Evolutionary conservation across 2,113 vertebrate species (phyloP), one percentile per base, ranked within the genome.

Genomic region (Passerina amoena): DNA sequence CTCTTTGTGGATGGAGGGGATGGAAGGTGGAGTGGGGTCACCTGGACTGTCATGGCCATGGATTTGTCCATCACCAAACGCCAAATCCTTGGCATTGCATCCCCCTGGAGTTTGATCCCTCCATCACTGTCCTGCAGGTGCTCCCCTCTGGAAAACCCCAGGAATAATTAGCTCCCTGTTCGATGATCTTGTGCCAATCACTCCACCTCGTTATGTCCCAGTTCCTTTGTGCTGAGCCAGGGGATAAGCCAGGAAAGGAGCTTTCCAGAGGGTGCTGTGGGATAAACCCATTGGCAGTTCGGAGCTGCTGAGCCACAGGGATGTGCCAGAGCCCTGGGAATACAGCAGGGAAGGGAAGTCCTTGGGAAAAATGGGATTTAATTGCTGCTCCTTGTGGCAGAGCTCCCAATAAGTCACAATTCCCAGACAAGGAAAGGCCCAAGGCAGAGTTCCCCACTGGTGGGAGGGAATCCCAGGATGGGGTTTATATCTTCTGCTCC

Each of bases 1-100:
- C 17, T 66, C 1, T 0, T 17, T 18, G 23, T 8, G 53, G 63
- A 33, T 6, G 82, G n/a, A 7, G 14, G 77, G 4, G 53, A 3
- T 9, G 22, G 82, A 28, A 88, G 23, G 21, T 54, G 73, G 37
- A 23, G 10, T 18, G 31, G 31, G 33, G 5, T 45, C 69, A 24
- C 69, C 48, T 47, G 37, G 13, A 9, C 35, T 25, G 37, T 33
- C 27, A 1, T 4, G 57, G 51, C 21, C 2, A 0, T 19, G 66
- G 82, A 1, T 24, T 54, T 45, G 7, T 64, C 45, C 6, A 1
- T 28, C 59, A 10, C 22, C 33, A 10, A 53, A 31, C 16, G 48
- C 60, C 42, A 33, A 40, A 31, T 45, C 14, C 53, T 28, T n/a
- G 73, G 56, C 53, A n/a, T 50, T 63, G 5, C 13, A 20, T 69